Percentiles rank a stretch among this genome's conserved stretches.
These are phyloP conservation scores for Drosophila anomelani DNA, from an alignment of 2,888 invertebrate species.

Conservation along the genomic window DNA sequence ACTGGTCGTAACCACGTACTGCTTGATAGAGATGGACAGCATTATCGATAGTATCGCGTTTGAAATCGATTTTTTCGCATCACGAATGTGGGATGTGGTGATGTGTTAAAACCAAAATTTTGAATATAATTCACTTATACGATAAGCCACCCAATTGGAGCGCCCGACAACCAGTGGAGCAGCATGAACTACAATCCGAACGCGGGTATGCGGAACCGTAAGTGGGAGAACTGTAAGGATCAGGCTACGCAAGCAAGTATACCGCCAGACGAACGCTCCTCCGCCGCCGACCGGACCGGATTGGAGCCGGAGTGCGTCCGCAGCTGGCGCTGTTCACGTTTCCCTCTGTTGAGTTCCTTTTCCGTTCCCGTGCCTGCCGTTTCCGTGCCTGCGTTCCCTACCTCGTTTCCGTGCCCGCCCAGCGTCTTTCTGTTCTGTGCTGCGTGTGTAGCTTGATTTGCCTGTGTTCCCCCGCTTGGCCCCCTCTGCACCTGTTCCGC, in stretches of 20 bases:
- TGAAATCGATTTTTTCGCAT: too few relatives aligned
- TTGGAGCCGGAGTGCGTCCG: conserved; percentile 32
- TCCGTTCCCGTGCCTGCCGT: conserved; percentile 40
- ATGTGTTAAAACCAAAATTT: conserved; percentile 68
- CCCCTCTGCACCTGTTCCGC: not conserved
- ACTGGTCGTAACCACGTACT: too few relatives aligned
- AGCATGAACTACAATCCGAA: conserved; percentile 84
- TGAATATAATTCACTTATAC: conserved; percentile 37
- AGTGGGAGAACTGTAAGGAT: conserved; percentile 84
- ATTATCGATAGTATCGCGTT: too few relatives aligned
- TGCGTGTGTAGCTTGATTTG: conserved; percentile 74
- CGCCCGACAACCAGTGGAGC: conserved; percentile 1
- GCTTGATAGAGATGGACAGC: too few relatives aligned
- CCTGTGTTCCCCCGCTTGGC: conserved; percentile 50
- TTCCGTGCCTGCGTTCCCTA: not conserved
- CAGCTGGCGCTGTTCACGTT: conserved; percentile 32
- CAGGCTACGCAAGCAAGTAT: conserved; percentile 81
- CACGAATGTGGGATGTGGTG: conserved; percentile 30
- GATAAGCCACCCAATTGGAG: conserved; percentile 13
- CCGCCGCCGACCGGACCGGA: conserved; percentile 32
- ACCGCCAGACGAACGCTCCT: conserved; percentile 21
- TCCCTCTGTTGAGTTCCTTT: conserved; percentile 44
- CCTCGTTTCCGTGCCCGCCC: not conserved
- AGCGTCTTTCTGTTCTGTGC: conserved; percentile 27
- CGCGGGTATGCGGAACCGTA: conserved; percentile 83